A percentile compares a stretch with the other conserved stretches of the same genome.
Conservation (phyloP, 2,113 vertebrate species). For the Tetrao urogallus region DNA sequence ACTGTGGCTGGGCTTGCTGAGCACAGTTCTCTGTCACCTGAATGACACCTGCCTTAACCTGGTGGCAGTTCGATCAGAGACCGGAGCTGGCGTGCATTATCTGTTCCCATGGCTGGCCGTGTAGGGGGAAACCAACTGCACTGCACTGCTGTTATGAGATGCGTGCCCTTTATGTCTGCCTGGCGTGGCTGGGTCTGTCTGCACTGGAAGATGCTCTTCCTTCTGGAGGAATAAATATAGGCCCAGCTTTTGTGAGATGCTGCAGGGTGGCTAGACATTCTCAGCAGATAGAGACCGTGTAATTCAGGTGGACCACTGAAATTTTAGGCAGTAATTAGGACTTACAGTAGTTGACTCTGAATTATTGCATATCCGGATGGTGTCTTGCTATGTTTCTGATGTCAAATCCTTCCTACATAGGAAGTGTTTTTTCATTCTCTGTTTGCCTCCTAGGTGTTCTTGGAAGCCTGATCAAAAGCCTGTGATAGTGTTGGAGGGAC, state of each 20-base stretch:
- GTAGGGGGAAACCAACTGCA: rapidly evolving
- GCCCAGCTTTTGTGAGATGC: not conserved
- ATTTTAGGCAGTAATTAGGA: conserved; percentile 51
- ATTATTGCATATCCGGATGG: conserved; percentile 10
- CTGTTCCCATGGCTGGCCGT: not conserved
- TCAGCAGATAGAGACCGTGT: conserved; percentile 41
- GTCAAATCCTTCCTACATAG: conserved; percentile 54
- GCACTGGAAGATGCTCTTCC: not conserved
- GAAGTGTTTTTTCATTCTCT: not conserved
- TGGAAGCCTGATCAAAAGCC: conserved; percentile 45
- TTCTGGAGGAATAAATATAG: not conserved
- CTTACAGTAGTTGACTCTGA: not conserved
- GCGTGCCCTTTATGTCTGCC: not conserved
- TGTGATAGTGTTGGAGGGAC: conserved; percentile 14
- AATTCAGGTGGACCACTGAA: conserved; percentile 57
- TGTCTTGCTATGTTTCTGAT: conserved; percentile 44
- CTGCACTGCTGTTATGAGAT: not conserved
- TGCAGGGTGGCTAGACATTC: conserved; percentile 49
- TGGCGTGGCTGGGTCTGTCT: not conserved
- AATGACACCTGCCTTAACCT: not conserved
- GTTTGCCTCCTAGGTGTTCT: not conserved
- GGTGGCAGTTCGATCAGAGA: not conserved
- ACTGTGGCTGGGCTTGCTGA: not conserved
- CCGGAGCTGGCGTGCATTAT: not conserved
- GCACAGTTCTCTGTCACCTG: not conserved